Evolutionary conservation across 1,140 invertebrate species (phyloP), one percentile per base, ranked within the genome.

Genomic region (Macrotrachela quadricornifera): DNA sequence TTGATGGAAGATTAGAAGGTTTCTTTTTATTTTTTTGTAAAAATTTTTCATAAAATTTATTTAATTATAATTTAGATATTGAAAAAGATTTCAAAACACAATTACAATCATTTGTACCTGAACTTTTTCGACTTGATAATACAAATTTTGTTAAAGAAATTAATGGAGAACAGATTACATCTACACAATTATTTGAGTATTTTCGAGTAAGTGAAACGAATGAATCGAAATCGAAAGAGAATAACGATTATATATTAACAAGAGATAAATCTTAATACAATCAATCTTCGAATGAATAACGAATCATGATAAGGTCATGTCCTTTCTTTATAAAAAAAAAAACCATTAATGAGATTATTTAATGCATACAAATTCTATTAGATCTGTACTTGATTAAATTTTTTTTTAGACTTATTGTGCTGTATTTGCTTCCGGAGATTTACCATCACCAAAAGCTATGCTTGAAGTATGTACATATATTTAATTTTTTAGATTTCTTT

Each of bases 361-460:
- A n/a, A n/a, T n/a, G n/a, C n/a, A n/a, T n/a, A n/a, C n/a, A n/a
- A n/a, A n/a, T n/a, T n/a, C n/a, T n/a, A n/a, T n/a, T n/a, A n/a
- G n/a, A n/a, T n/a, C n/a, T n/a, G n/a, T n/a, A n/a, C n/a, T n/a
- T n/a, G n/a, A n/a, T n/a, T n/a, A n/a, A n/a, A n/a, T n/a, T n/a
- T n/a, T n/a, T n/a, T n/a, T n/a, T n/a, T n/a, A 74, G 70, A 83
- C 85, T 41, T 97, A 96, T 64, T 88, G 92, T 68, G 82, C 83
- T 67, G 88, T 96, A 57, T 96, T 91, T 70, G 66, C 85, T 66
- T 88, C 88, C 21, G 86, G 94, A 67, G 86, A 95, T 62, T 71
- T 99, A 52, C 92, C 92, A 0, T 90, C 97, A 73, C 92, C 92
- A 9, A 99, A 96, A 73, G 90, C 88, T 53, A 94, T 99, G 86